Percentiles rank a stretch among this genome's conserved stretches.
Evolutionary conservation across 1,140 invertebrate species (phyloP).

Genomic region (Zaprionus vittiger): DNA sequence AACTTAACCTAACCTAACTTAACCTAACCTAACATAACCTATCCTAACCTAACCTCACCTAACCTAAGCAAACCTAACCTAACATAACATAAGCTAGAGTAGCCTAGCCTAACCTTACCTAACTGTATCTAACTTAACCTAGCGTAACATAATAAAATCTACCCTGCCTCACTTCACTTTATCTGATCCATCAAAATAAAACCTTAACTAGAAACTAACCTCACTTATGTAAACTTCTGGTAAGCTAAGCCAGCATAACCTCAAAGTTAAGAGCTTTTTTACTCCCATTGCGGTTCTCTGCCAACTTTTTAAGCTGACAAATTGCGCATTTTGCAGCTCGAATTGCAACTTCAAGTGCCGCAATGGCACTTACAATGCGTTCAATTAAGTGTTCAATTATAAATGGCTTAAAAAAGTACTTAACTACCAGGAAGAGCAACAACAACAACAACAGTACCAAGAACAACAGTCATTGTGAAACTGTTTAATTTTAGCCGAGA

Average conservation of each 20-base stretch:
- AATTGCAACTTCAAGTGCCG: neutral
- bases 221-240: neutral
- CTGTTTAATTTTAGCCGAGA: conserved; percentile 70
- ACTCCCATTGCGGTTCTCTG: neutral
- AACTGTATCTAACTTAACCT: neutral
- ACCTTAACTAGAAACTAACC: neutral
- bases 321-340: conserved; percentile 1
- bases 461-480: conserved; percentile 22
- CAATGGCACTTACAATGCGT: conserved; percentile 53
- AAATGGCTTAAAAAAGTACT: conserved; percentile 39
- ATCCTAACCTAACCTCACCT: neutral
- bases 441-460: conserved; percentile 9
- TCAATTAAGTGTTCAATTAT: conserved; percentile 77
- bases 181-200: neutral
- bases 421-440: conserved; percentile 22
- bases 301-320: conserved; percentile 10
- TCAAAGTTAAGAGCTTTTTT: neutral
- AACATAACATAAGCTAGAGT: neutral
- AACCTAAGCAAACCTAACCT: neutral
- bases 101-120: neutral
- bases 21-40: neutral
- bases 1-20: neutral
- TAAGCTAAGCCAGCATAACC: neutral
- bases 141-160: neutral
- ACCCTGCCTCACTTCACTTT: neutral